Evolutionary conservation across 1,140 invertebrate genomes (phyloP).

Genomic region (Macrocentrus cingulum): DNA sequence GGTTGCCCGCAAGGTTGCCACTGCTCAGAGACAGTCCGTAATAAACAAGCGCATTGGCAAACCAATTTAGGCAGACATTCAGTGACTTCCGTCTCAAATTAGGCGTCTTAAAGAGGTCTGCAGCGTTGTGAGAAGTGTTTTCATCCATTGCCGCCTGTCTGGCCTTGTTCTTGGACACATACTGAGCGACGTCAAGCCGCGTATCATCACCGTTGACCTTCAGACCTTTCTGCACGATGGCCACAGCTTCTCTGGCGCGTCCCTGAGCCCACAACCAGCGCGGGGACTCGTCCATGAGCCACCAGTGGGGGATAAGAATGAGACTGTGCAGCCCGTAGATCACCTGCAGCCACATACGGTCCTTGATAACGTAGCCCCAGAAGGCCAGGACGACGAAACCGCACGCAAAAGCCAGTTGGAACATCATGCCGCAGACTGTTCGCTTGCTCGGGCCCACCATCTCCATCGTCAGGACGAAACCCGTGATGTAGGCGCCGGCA

Average conservation of each 20-base stretch:
- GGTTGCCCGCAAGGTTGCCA: constrained; percentile 78
- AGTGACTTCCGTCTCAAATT: constrained; percentile 77
- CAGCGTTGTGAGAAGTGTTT: constrained; percentile 58
- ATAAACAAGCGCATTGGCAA: constrained; percentile 84
- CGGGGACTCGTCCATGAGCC: constrained; percentile 84
- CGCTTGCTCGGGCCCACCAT: constrained; percentile 79
- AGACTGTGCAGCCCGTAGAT: constrained; percentile 76
- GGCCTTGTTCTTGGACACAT: constrained; percentile 64
- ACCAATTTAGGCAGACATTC: constrained; percentile 84
- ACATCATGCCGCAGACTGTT: constrained; percentile 79
- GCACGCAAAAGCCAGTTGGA: constrained; percentile 77
- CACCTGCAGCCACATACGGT: constrained; percentile 75
- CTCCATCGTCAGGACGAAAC: constrained; percentile 86
- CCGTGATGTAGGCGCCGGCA: constrained; percentile 80
- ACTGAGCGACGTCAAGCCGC: constrained; percentile 64
- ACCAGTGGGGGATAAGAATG: constrained; percentile 77
- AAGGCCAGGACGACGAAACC: constrained; percentile 82
- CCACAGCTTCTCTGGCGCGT: constrained; percentile 68
- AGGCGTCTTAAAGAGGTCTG: constrained; percentile 77
- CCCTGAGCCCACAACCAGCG: constrained; percentile 83
- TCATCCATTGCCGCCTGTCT: constrained; percentile 47
- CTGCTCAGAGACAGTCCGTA: constrained; percentile 83
- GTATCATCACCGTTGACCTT: constrained; percentile 69
- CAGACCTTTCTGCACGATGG: constrained; percentile 72
- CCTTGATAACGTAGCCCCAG: constrained; percentile 77